Base-by-base conservation (phyloP, 2,888 invertebrate genomes). In the Aethes cnicana region DNA sequence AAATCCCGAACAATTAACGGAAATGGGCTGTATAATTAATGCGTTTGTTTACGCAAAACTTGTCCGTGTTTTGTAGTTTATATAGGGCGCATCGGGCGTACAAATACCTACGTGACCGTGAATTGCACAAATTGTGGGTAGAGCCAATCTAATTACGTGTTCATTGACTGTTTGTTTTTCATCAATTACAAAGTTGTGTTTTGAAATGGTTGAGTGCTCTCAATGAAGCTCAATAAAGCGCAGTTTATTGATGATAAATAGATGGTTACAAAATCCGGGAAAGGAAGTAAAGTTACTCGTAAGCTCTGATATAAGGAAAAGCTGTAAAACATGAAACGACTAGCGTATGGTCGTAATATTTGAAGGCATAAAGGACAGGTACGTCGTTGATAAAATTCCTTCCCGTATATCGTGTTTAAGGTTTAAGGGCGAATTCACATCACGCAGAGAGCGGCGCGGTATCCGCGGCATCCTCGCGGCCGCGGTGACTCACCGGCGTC, bases 401-500 rank as follows among this genome's bases (percentile, higher is more conserved):
- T 6, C 17, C 36, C 42, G 28, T 30, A 41, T 23, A 28, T 14
- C 18, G 39, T 35, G n/a, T n/a, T n/a, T n/a, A n/a, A n/a, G 21
- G 26, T 42, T 26, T 4, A 42, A 28, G 23, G 36, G 28, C 41
- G 21, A 28, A 44, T 37, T 39, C 32, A 17, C 44, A 37, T 39
- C 44, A 48, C 54, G 43, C 48, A 44, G 32, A 26, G 25, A 20
- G 12, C 43, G 33, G 21, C 16, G n/a, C 61, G 57, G 63, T 60
- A 70, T 72, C 68, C 69, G 77, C 63, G 59, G 61, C 62, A 74
- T 76, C 75, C 68, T 68, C 67, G 66, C 44, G 66, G 70, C 68
- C 66, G 64, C 67, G 68, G 68, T 86, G 85, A 86, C 69, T 86
- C 86, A 87, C 69, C 61, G 60, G 61, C 77, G 86, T 76, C 86